Conservation (phyloP, 2,888 invertebrate species). For the Apamea crenata region DNA sequence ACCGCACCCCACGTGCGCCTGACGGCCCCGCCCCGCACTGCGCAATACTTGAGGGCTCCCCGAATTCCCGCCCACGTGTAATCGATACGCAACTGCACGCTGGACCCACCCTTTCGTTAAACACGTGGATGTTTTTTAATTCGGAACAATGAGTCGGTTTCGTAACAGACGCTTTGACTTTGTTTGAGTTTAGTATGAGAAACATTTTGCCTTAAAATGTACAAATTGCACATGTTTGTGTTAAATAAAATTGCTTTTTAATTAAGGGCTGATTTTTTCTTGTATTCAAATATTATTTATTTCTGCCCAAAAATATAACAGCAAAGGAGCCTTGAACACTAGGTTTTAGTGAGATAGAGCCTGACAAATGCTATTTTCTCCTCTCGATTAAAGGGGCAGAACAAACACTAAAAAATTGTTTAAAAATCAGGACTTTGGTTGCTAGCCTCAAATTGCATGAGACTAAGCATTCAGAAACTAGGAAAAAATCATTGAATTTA, state of each 20-base stretch:
- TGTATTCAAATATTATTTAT: not conserved
- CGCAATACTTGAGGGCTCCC: not conserved
- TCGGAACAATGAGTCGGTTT: not conserved
- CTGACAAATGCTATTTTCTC: not conserved
- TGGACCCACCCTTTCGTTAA: not conserved
- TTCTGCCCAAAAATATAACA: not conserved
- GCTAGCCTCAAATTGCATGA: not conserved
- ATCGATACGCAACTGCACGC: conserved; percentile 36
- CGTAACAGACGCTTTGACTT: not conserved
- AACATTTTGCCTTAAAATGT: not conserved
- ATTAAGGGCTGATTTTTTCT: not conserved
- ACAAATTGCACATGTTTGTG: conserved; percentile 7
- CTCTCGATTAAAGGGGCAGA: not conserved
- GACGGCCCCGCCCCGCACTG: not conserved
- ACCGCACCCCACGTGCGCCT: not conserved
- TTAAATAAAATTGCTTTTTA: not conserved
- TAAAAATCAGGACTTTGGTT: not conserved
- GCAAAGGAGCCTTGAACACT: not conserved
- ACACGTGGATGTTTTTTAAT: not conserved
- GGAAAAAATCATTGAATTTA: no score
- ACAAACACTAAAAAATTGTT: not conserved
- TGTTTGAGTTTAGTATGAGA: not conserved
- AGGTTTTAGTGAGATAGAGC: not conserved
- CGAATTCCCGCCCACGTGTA: not conserved
- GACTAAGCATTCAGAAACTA: not conserved